A percentile compares a stretch with the other conserved stretches of the same genome.
Evolutionary conservation across 2,797 vertebrate genomes (phyloP).

Genomic region (Enteromius anoplus): DNA sequence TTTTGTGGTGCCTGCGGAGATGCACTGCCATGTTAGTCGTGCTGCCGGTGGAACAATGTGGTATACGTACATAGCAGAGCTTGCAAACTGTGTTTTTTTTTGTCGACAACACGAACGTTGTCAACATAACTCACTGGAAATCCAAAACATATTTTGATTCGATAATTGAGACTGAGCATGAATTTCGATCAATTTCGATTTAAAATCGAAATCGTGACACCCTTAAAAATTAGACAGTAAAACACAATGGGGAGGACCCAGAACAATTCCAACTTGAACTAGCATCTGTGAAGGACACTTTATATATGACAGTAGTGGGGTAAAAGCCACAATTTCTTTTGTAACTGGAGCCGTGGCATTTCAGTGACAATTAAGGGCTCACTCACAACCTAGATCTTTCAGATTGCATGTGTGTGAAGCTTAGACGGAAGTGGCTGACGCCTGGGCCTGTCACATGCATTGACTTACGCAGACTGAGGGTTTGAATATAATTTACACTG

Average conservation of each 20-base stretch:
- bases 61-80: too few relatives aligned
- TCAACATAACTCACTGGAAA: too few relatives aligned
- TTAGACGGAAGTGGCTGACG: slow-evolving; percentile 3
- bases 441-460: background rate
- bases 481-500: slow-evolving; percentile 37
- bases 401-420: slow-evolving; percentile 40
- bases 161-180: too few relatives aligned
- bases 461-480: slow-evolving; percentile 1
- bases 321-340: slow-evolving; percentile 2
- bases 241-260: slow-evolving; percentile 4
- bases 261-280: background rate
- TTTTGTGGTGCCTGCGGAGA: too few relatives aligned
- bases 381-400: slow-evolving; percentile 55
- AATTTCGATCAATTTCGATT: too few relatives aligned
- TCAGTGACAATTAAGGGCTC: slow-evolving; percentile 23
- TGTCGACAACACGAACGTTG: too few relatives aligned
- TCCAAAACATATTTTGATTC: too few relatives aligned
- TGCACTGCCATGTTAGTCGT: too few relatives aligned
- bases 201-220: too few relatives aligned
- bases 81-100: too few relatives aligned
- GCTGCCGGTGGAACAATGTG: too few relatives aligned
- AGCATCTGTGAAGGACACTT: slow-evolving; percentile 46
- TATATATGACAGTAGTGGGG: slow-evolving; percentile 28
- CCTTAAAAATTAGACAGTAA: background rate
- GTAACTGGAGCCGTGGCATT: slow-evolving; percentile 6